A percentile compares a stretch with the other conserved stretches of the same genome.
Conservation (phyloP, 2,113 vertebrate species). For the Alosa alosa region DNA sequence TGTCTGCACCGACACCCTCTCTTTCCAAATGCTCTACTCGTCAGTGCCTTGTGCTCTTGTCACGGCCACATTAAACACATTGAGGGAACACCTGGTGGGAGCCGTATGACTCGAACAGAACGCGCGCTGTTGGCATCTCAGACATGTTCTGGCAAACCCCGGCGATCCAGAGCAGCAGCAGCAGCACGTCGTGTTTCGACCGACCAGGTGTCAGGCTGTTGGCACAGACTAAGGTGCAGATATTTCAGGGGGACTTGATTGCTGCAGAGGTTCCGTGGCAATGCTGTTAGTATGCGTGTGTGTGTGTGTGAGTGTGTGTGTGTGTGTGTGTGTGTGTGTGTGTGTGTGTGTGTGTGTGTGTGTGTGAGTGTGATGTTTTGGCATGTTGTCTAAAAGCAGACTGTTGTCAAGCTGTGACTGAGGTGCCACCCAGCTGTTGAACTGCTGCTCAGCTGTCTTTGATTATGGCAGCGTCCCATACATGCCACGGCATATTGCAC, state of each 20-base stretch:
- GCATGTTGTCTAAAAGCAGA: neutral
- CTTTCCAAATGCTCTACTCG: neutral
- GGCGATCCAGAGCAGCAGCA: neutral
- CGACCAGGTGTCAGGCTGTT: conserved; percentile 15
- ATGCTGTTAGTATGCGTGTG: neutral
- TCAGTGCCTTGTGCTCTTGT: neutral
- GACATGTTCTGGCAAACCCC: conserved; percentile 15
- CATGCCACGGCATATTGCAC: neutral
- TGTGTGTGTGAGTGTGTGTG: no score
- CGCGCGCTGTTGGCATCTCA: neutral
- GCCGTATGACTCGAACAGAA: conserved; percentile 5
- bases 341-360: no score
- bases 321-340: neutral
- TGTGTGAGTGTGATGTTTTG: neutral
- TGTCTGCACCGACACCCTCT: neutral
- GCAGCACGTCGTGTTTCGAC: neutral
- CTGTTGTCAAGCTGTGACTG: conserved; percentile 6
- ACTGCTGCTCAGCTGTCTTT: neutral
- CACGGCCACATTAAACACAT: neutral
- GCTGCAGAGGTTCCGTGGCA: conserved; percentile 8
- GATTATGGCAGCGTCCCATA: neutral
- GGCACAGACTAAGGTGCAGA: neutral
- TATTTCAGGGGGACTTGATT: neutral
- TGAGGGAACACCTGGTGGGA: neutral
- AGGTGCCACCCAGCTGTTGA: conserved; percentile 7